Evolutionary conservation across 2,888 invertebrate genomes (phyloP).

Genomic region (Melipona beecheii): DNA sequence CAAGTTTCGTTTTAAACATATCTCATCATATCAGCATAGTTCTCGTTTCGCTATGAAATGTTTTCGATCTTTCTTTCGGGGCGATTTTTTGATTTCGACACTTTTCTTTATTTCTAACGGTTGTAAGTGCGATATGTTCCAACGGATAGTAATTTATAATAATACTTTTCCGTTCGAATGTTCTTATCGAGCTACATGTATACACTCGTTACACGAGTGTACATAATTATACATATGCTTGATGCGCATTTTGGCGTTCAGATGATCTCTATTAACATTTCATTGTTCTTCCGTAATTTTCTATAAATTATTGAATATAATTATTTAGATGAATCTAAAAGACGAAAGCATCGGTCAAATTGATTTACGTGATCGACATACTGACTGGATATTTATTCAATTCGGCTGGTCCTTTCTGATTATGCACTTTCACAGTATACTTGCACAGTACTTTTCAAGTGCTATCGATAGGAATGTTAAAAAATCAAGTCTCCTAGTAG

Average conservation of each 20-base stretch:
- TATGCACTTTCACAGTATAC: conserved; percentile 66
- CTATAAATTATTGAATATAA: conserved; percentile 40
- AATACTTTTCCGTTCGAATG: conserved; percentile 61
- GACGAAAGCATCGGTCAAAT: conserved; percentile 53
- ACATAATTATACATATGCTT: conserved; percentile 15
- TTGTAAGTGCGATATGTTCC: conserved; percentile 77
- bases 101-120: conserved; percentile 28
- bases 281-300: conserved; percentile 12
- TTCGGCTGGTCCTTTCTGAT: conserved; percentile 59
- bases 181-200: conserved; percentile 20
- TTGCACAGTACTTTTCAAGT: conserved; percentile 52
- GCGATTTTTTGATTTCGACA: conserved; percentile 27
- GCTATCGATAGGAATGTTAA: conserved; percentile 49
- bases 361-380: not conserved
- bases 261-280: conserved; percentile 22
- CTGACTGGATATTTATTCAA: conserved; percentile 21
- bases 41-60: conserved; percentile 5
- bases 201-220: conserved; percentile 7
- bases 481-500: conserved; percentile 23
- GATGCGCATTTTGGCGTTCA: conserved; percentile 6
- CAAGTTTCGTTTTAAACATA: not conserved
- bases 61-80: conserved; percentile 40
- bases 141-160: conserved; percentile 72
- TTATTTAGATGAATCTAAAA: conserved; percentile 60
- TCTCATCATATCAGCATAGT: not conserved